A percentile compares a stretch with the other conserved stretches of the same genome.
These are phyloP conservation scores for Tringa solitaria DNA, from an alignment of 2,113 vertebrate species.

Conservation along the genomic window DNA sequence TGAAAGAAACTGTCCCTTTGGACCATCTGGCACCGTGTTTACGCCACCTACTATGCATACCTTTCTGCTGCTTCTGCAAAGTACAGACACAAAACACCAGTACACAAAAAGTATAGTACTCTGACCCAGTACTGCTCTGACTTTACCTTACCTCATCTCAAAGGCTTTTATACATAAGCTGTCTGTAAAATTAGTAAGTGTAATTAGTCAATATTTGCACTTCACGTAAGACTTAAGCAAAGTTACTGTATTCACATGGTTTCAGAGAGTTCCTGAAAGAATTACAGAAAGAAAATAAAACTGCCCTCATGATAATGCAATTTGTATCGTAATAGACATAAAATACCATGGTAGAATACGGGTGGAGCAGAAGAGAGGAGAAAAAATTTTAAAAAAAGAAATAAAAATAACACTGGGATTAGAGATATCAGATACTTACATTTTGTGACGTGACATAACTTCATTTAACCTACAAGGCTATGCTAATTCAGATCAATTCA, in stretches of 20 bases:
- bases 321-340: background rate
- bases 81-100: background rate
- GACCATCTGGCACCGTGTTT: background rate
- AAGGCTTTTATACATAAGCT: background rate
- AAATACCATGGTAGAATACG: background rate
- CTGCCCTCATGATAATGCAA: background rate
- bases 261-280: background rate
- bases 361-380: background rate
- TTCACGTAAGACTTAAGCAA: background rate
- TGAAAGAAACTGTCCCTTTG: background rate
- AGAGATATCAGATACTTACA: background rate
- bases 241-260: background rate
- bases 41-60: background rate
- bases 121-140: background rate
- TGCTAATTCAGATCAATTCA: background rate
- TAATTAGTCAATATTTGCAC: background rate
- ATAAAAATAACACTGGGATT: background rate
- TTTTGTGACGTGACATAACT: background rate
- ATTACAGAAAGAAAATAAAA: background rate
- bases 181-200: background rate
- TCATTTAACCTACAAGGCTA: background rate
- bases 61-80: background rate
- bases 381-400: background rate
- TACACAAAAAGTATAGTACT: background rate
- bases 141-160: background rate